Conservation (phyloP, 2,888 invertebrate species). For the Camponotus fellah region DNA sequence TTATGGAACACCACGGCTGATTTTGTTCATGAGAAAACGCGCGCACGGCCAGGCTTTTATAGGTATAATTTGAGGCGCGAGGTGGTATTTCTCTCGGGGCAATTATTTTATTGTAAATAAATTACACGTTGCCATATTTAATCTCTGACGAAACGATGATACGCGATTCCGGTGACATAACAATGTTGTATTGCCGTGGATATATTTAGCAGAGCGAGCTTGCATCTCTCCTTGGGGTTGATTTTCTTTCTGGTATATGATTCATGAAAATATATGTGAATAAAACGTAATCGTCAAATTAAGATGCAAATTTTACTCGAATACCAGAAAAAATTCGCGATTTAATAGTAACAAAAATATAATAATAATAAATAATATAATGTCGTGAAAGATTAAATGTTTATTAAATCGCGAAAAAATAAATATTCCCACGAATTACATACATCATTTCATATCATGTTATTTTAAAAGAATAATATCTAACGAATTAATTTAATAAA, state of each 20-base stretch:
- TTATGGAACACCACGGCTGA: slow-evolving; percentile 59
- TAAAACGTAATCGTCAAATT: neutral
- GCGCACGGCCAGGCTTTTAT: neutral
- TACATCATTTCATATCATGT: neutral
- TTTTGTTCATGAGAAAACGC: slow-evolving; percentile 29
- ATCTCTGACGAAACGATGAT: neutral
- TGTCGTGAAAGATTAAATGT: neutral
- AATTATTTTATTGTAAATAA: slow-evolving; percentile 16
- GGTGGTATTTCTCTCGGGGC: neutral
- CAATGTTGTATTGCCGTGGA: slow-evolving; percentile 34
- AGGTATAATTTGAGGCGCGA: slow-evolving; percentile 17
- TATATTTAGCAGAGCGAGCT: slow-evolving; percentile 19
- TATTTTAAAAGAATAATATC: neutral
- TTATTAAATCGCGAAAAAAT: neutral
- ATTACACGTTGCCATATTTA: neutral
- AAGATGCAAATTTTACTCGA: neutral
- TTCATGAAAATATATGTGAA: neutral
- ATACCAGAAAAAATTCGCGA: neutral
- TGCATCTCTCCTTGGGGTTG: slow-evolving; percentile 22
- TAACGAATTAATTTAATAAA: neutral
- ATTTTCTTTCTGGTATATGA: slow-evolving; percentile 23
- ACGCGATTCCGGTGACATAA: slow-evolving; percentile 4
- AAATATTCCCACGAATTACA: neutral
- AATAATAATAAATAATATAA: neutral
- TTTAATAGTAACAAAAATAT: neutral